Evolutionary conservation across 30 jellyfish, hydroid and myxozoan genomes (phyloP).

Genomic region (Haliclystus octoradiatus): DNA sequence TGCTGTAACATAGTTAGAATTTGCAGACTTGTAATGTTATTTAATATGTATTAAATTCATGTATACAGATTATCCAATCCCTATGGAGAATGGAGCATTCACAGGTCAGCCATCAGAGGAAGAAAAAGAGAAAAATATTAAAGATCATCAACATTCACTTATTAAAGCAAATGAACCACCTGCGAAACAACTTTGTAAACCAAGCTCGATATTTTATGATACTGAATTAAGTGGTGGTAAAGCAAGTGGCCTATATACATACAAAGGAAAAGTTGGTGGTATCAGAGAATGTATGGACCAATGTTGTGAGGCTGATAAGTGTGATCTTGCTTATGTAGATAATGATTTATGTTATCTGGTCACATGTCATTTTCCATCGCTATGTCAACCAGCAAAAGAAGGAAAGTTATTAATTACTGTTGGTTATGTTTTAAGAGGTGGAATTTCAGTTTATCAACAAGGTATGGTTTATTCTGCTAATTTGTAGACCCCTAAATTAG

Average conservation of each 20-base stretch:
- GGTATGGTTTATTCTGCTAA: slow-evolving; percentile 21
- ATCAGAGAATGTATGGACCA: slow-evolving; percentile 73
- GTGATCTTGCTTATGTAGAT: slow-evolving; percentile 90
- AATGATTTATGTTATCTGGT: slow-evolving; percentile 61
- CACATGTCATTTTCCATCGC: slow-evolving; percentile 94
- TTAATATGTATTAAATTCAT: no score
- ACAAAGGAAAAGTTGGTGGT: slow-evolving; percentile 72
- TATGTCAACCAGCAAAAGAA: slow-evolving; percentile 91
- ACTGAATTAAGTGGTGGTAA: slow-evolving; percentile 89
- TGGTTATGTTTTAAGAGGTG: slow-evolving; percentile 65
- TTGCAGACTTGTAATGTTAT: no score
- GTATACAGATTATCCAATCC: slow-evolving; percentile 69
- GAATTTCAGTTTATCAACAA: slow-evolving; percentile 76
- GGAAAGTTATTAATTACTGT: slow-evolving; percentile 58
- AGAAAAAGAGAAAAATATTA: slow-evolving; percentile 30
- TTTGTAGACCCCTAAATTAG: no score
- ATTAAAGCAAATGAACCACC: slow-evolving; percentile 14
- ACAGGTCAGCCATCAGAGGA: slow-evolving; percentile 58
- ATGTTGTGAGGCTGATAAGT: slow-evolving; percentile 66
- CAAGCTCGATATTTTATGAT: slow-evolving; percentile 51
- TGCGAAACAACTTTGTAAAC: not conserved
- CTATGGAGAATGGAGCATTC: slow-evolving; percentile 90
- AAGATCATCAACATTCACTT: slow-evolving; percentile 74
- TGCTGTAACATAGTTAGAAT: no score
- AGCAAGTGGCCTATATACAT: slow-evolving; percentile 79